Evolutionary conservation across 2,113 vertebrate genomes (phyloP).

Genomic region (Nettapus auritus): DNA sequence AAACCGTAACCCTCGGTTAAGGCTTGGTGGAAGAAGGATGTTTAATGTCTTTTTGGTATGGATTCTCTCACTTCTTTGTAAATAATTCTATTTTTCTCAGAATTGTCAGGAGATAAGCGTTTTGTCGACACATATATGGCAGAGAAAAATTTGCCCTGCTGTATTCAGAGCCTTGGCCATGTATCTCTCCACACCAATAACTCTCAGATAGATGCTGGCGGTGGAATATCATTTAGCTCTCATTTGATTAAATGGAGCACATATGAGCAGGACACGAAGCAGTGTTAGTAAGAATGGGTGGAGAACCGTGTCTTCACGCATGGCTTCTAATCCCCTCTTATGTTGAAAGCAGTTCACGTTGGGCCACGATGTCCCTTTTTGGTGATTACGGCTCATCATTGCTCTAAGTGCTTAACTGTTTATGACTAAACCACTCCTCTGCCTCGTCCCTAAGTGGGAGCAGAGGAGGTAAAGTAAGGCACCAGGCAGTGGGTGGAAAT

Average conservation of each 20-base stretch:
- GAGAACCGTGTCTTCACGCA: background rate
- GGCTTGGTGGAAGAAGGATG: background rate
- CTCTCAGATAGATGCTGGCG: background rate
- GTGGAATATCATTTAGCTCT: background rate
- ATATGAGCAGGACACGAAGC: background rate
- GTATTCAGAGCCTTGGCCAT: background rate
- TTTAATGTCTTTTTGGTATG: background rate
- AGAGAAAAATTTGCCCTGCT: background rate
- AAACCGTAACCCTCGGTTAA: background rate
- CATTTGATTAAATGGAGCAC: background rate
- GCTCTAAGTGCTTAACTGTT: background rate
- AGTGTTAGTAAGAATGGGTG: background rate
- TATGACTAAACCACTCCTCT: background rate
- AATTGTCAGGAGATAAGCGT: background rate
- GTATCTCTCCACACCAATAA: fast-evolving
- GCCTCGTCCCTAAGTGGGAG: background rate
- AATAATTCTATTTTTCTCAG: background rate
- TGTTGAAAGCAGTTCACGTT: background rate
- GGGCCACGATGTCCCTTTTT: slow-evolving; percentile 2
- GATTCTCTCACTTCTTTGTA: fast-evolving
- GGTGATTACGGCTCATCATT: background rate
- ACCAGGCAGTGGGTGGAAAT: background rate
- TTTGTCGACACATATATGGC: background rate
- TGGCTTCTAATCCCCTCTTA: background rate
- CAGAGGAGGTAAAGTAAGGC: background rate